phyloP scores from a whole-genome alignment of 2,888 invertebrate species.

The Eulithis testata region DNA sequence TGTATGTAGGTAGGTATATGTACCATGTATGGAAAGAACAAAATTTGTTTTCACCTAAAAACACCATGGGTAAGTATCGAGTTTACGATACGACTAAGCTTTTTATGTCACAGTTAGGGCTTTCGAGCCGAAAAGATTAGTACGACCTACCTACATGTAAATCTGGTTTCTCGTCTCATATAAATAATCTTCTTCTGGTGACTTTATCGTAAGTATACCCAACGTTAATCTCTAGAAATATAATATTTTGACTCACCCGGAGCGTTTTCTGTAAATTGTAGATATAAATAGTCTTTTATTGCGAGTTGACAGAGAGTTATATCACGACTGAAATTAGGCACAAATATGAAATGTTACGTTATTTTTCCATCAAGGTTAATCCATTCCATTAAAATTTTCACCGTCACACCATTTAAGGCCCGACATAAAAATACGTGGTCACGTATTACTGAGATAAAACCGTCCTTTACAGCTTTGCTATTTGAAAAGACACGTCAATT shows the following conservation, averaged over 20 bases:
- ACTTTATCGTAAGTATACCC: conserved; percentile 5
- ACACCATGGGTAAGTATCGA: too few species aligned
- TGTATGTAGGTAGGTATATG: too few species aligned
- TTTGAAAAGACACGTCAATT: conserved; percentile 53
- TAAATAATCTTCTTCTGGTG: conserved; percentile 2
- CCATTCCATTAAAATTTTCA: conserved; percentile 37
- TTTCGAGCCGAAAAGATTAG: too few species aligned
- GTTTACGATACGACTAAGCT: too few species aligned
- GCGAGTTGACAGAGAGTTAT: conserved; percentile 13
- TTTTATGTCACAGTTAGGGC: too few species aligned
- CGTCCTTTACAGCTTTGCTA: conserved; percentile 44
- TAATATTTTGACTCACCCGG: conserved; percentile 13
- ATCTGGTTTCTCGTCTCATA: conserved; percentile 7
- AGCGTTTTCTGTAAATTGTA: conserved; percentile 9
- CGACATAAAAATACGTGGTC: conserved; percentile 45
- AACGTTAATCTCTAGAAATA: conserved; percentile 16
- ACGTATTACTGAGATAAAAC: conserved; percentile 49
- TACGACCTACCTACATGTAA: background rate
- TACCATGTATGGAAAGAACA: too few species aligned
- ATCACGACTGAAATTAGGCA: conserved; percentile 18
- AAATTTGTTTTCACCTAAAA: too few species aligned
- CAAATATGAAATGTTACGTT: conserved; percentile 21
- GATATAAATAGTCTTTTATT: conserved; percentile 5
- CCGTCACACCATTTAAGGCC: conserved; percentile 43
- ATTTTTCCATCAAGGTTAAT: conserved; percentile 35